Evolutionary conservation across 2,113 vertebrate genomes (phyloP).

Genomic region (Hydrolagus affinis): DNA sequence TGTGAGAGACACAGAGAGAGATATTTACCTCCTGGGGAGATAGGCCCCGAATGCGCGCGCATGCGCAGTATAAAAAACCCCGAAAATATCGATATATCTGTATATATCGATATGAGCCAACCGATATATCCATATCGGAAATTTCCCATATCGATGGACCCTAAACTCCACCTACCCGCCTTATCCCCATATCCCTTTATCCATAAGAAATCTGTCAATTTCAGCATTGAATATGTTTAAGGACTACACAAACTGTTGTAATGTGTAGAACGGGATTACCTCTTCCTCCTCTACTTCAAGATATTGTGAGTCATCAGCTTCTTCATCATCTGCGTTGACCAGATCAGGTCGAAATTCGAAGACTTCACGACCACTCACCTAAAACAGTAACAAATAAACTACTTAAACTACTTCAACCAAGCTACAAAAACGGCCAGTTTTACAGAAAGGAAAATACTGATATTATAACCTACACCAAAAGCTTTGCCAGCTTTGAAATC

Average conservation of each 20-base stretch:
- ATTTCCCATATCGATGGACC: too few species aligned
- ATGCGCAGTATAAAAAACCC: too few species aligned
- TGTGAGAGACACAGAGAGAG: too few species aligned
- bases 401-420: neutral
- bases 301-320: slow-evolving; percentile 79
- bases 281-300: slow-evolving; percentile 54
- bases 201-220: too few species aligned
- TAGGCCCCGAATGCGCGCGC: too few species aligned
- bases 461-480: slow-evolving; percentile 63
- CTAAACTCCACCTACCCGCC: too few species aligned
- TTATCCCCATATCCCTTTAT: too few species aligned
- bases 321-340: slow-evolving; percentile 85
- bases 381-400: neutral
- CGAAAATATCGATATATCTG: too few species aligned
- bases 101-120: too few species aligned
- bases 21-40: too few species aligned
- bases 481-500: slow-evolving; percentile 93
- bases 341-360: slow-evolving; percentile 93
- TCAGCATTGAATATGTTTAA: too few species aligned
- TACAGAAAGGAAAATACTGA: neutral
- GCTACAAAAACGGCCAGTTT: neutral
- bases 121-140: too few species aligned
- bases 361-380: slow-evolving; percentile 90
- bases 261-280: slow-evolving; percentile 40
- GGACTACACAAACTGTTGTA: neutral